Percentiles rank a stretch among this genome's conserved stretches.
Evolutionary conservation across 2,113 vertebrate species (phyloP).

Genomic region (Xyliphius kryptos): DNA sequence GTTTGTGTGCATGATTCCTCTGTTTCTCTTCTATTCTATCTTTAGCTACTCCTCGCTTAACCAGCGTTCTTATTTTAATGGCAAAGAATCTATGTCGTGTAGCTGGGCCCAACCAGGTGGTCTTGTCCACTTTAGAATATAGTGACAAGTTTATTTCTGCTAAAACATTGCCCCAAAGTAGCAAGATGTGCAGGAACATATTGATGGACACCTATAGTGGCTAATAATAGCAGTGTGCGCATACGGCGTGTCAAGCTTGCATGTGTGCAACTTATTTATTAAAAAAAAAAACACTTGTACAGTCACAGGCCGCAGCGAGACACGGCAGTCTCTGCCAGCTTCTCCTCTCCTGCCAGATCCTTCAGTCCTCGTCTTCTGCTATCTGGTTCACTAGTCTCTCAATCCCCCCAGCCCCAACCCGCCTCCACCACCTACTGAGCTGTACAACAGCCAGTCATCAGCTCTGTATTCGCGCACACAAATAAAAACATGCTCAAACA

Average conservation of each 20-base stretch:
- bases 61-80: too few species aligned
- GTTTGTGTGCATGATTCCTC: too few species aligned
- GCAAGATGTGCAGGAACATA: conserved; percentile 61
- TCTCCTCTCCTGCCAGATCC: conserved; percentile 58
- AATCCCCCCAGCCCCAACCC: conserved; percentile 56
- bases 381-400: conserved; percentile 64
- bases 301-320: conserved; percentile 41
- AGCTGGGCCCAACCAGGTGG: too few species aligned
- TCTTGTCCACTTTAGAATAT: conserved; percentile 18
- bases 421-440: conserved; percentile 37
- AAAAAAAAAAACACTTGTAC: conserved; percentile 47
- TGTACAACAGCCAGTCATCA: conserved; percentile 39
- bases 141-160: conserved; percentile 29
- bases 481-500: too few species aligned
- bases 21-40: too few species aligned
- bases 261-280: conserved; percentile 59
- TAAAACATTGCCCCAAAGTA: conserved; percentile 17
- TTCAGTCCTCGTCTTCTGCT: conserved; percentile 57
- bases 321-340: conserved; percentile 47
- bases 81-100: too few species aligned
- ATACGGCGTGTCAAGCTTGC: conserved; percentile 58
- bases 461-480: too few species aligned
- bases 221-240: conserved; percentile 69
- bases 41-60: too few species aligned
- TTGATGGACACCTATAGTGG: conserved; percentile 60